Conservation (phyloP, 2,797 vertebrate genomes). For the Neoniphon sammara region DNA sequence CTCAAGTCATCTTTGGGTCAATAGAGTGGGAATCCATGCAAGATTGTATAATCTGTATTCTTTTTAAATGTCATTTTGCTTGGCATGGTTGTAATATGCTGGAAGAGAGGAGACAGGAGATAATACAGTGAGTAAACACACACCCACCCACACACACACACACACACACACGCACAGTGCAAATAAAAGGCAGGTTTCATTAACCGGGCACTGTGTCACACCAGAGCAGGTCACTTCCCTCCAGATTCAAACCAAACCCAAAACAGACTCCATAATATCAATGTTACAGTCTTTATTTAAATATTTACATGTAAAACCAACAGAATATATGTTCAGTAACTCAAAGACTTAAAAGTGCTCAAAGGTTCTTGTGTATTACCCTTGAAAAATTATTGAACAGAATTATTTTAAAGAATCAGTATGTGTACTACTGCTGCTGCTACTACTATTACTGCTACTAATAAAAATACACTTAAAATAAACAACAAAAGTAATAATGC, state of each 20-base stretch:
- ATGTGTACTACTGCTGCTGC: no score
- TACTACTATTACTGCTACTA: no score
- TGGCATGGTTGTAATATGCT: background rate
- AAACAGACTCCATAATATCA: background rate
- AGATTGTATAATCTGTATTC: background rate
- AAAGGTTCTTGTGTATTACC: background rate
- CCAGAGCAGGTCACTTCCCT: background rate
- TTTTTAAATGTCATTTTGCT: conserved; percentile 1
- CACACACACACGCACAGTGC: conserved; percentile 21
- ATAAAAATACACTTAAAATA: no score
- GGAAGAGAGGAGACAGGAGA: no score
- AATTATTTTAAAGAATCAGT: background rate
- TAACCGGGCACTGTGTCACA: conserved; percentile 34
- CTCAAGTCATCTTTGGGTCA: background rate
- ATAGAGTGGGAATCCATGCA: conserved; percentile 17
- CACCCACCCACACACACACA: conserved; percentile 17
- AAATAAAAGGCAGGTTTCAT: conserved; percentile 48
- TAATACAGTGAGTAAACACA: conserved; percentile 11
- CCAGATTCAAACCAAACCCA: background rate
- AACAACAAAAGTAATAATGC: no score
- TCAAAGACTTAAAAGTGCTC: background rate
- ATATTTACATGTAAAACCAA: no score
- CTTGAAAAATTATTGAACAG: background rate
- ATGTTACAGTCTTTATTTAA: conserved; percentile 1
- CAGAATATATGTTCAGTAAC: background rate